phyloP scores from a whole-genome alignment of 1,140 invertebrate genomes.

The Fopius arisanus region DNA sequence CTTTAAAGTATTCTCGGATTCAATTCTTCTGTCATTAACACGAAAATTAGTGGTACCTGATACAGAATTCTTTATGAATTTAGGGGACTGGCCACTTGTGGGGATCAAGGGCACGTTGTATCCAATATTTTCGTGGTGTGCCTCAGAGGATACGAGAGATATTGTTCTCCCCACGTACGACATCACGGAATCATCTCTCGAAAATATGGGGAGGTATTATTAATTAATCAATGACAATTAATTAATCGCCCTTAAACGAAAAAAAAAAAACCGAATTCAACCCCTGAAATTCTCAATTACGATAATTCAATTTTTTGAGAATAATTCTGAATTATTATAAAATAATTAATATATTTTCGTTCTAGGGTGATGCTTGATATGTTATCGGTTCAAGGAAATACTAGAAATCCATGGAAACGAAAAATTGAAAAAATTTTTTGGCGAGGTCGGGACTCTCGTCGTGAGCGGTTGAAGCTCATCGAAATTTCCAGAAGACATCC shows the following conservation, averaged over 20 bases:
- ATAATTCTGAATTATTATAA: too few relatives aligned
- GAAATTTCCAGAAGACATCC: conserved; percentile 80
- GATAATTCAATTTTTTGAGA: too few relatives aligned
- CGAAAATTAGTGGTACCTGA: conserved; percentile 88
- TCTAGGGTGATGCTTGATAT: conserved; percentile 89
- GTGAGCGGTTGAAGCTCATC: conserved; percentile 84
- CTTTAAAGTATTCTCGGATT: conserved; percentile 96
- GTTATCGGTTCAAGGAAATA: conserved; percentile 86
- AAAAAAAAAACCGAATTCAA: too few relatives aligned
- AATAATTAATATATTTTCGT: neutral
- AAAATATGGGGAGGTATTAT: conserved; percentile 92
- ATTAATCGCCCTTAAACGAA: too few relatives aligned
- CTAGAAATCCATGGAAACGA: conserved; percentile 75
- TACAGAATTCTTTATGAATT: conserved; percentile 90
- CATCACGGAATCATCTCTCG: conserved; percentile 88
- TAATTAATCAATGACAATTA: too few relatives aligned
- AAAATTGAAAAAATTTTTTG: conserved; percentile 86
- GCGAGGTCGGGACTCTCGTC: conserved; percentile 89
- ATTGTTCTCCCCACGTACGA: conserved; percentile 97
- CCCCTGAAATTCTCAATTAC: too few relatives aligned
- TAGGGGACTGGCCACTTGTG: conserved; percentile 94
- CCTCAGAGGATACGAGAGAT: conserved; percentile 82
- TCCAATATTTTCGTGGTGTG: conserved; percentile 98
- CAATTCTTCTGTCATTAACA: conserved; percentile 82
- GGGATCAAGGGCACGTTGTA: conserved; percentile 66